phyloP scores from a whole-genome alignment of 2,888 invertebrate genomes.

The Adineta ricciae region DNA sequence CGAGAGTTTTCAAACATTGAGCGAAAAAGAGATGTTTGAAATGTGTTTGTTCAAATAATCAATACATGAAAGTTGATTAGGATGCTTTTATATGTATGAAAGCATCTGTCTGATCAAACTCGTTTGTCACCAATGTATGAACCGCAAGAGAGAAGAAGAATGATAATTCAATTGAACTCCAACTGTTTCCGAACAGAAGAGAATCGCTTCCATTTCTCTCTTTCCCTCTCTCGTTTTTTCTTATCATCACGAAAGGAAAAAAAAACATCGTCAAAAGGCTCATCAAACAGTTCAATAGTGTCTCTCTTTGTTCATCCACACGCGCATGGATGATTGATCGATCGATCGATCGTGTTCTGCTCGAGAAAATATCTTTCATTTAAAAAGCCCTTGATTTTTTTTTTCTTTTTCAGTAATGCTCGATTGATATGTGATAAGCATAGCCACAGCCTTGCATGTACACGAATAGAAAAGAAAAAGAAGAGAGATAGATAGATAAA shows the following conservation, averaged over 20 bases:
- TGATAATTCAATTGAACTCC: conserved; percentile 9
- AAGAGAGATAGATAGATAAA: background rate
- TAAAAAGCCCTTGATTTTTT: background rate
- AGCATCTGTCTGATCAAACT: background rate
- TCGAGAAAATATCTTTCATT: background rate
- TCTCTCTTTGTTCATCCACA: background rate
- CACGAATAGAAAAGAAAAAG: background rate
- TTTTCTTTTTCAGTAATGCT: background rate
- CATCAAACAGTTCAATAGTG: background rate
- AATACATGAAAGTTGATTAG: background rate
- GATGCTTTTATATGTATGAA: background rate
- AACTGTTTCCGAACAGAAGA: background rate
- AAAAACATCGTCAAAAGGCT: background rate
- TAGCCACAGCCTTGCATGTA: background rate
- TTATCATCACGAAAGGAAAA: background rate
- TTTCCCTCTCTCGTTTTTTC: background rate
- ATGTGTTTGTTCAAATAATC: background rate
- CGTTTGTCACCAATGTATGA: background rate
- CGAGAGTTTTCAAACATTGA: background rate
- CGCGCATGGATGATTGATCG: background rate
- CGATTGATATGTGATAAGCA: background rate
- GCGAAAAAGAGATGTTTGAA: background rate
- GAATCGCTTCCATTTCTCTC: background rate
- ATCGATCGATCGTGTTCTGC: background rate
- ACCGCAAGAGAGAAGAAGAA: background rate